A percentile compares a stretch with the other conserved stretches of the same genome.
These are phyloP conservation scores for Hydraecia micacea DNA, from an alignment of 2,888 invertebrate species.

Conservation along the genomic window DNA sequence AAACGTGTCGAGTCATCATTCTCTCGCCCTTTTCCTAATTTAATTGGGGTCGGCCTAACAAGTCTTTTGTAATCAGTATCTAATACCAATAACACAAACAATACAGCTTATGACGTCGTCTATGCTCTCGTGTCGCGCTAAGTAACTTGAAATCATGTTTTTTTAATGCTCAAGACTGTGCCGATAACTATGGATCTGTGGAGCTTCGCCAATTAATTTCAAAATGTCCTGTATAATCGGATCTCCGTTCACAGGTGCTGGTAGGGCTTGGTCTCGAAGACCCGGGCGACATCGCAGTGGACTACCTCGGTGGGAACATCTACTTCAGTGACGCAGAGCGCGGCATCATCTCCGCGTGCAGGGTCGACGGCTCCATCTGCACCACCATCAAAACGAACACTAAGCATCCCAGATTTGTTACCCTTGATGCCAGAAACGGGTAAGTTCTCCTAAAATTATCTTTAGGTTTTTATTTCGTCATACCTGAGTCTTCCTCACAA, in stretches of 20 bases:
- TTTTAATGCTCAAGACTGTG: too few species aligned
- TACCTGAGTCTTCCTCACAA: neutral
- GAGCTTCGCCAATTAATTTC: too few species aligned
- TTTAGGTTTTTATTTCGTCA: neutral
- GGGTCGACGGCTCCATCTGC: conserved; percentile 92
- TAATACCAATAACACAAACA: too few species aligned
- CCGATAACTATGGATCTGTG: too few species aligned
- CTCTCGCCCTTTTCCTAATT: too few species aligned
- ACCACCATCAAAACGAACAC: conserved; percentile 91
- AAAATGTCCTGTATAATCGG: neutral
- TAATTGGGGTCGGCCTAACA: too few species aligned
- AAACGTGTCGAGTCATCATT: too few species aligned
- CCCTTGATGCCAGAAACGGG: conserved; percentile 92
- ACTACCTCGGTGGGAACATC: conserved; percentile 94
- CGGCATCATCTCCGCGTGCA: conserved; percentile 94
- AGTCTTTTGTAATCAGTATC: too few species aligned
- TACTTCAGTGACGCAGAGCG: conserved; percentile 94
- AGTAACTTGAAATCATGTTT: too few species aligned
- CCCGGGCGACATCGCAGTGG: conserved; percentile 94
- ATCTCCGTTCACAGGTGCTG: conserved; percentile 81
- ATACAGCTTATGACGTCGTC: too few species aligned
- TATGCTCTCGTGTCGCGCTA: too few species aligned
- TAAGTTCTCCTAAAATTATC: conserved; percentile 71
- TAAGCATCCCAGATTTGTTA: conserved; percentile 92
- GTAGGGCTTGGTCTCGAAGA: conserved; percentile 92